Conservation (phyloP, 2,888 invertebrate species). For the Dexiosoma caninum region DNA sequence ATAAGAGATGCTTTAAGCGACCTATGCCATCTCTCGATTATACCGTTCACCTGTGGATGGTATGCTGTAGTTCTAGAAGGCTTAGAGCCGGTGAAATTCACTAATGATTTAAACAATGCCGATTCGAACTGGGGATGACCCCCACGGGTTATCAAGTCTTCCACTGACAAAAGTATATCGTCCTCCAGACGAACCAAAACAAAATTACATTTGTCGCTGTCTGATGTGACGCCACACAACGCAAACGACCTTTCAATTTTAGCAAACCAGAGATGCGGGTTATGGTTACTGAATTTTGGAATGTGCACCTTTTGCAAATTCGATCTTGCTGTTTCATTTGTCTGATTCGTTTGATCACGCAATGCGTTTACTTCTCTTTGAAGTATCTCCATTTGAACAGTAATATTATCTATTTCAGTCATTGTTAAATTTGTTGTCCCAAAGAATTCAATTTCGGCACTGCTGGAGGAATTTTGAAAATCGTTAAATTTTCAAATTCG, state of each 20-base stretch:
- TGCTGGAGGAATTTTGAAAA: too few species aligned
- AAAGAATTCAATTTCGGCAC: not conserved
- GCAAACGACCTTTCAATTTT: slow-evolving; percentile 33
- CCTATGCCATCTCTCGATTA: too few species aligned
- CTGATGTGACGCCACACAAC: not conserved
- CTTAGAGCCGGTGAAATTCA: too few species aligned
- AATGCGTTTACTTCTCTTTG: not conserved
- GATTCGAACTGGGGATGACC: too few species aligned
- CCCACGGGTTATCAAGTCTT: not conserved
- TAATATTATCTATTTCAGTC: not conserved
- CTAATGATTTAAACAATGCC: too few species aligned
- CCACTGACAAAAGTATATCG: not conserved
- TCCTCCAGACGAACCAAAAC: not conserved
- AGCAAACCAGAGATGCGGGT: slow-evolving; percentile 39
- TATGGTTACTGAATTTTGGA: slow-evolving; percentile 31
- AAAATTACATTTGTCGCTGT: slow-evolving; percentile 15
- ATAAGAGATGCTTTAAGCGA: too few species aligned
- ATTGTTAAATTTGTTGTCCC: not conserved
- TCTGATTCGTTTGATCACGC: not conserved
- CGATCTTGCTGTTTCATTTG: not conserved
- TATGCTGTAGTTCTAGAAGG: too few species aligned
- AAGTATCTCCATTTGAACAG: not conserved
- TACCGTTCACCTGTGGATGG: too few species aligned
- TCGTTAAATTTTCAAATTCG: too few species aligned
- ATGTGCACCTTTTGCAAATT: slow-evolving; percentile 6